A percentile compares a stretch with the other conserved stretches of the same genome.
These are phyloP conservation scores for Chaetorhynchus papuensis DNA, from an alignment of 2,113 vertebrate genomes.

Conservation along the genomic window DNA sequence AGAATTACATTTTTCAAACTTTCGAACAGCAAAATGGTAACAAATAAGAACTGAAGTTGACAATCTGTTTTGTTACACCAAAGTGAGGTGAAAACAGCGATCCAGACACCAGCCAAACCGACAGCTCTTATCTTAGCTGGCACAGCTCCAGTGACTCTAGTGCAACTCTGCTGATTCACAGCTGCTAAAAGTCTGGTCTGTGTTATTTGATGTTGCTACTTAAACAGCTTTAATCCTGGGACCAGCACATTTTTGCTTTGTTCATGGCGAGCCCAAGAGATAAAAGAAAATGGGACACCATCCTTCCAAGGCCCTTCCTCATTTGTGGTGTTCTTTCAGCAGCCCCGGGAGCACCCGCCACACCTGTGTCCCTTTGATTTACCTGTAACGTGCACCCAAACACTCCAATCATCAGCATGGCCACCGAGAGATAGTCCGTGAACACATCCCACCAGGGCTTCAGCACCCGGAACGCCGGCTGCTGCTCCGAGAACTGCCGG, in stretches of 20 bases:
- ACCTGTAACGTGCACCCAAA: constrained; percentile 98
- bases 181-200: background rate
- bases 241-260: background rate
- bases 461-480: constrained; percentile 94
- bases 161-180: background rate
- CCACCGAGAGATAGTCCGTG: constrained; percentile 92
- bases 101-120: background rate
- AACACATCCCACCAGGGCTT: constrained; percentile 99
- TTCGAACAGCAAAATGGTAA: background rate
- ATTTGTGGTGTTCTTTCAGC: background rate
- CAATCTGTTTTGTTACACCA: background rate
- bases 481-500: constrained; percentile 96
- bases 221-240: background rate
- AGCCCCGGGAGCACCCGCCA: background rate
- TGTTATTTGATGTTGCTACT: constrained; percentile 3
- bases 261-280: background rate
- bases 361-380: background rate
- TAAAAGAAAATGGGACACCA: background rate
- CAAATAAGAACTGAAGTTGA: background rate
- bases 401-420: constrained; percentile 98
- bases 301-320: background rate
- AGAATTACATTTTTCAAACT: background rate
- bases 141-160: background rate
- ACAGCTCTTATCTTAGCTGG: background rate
- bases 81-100: background rate